These are phyloP conservation scores for Phylloscopus trochilus DNA, from an alignment of 2,113 vertebrate genomes.

Conservation along the genomic window DNA sequence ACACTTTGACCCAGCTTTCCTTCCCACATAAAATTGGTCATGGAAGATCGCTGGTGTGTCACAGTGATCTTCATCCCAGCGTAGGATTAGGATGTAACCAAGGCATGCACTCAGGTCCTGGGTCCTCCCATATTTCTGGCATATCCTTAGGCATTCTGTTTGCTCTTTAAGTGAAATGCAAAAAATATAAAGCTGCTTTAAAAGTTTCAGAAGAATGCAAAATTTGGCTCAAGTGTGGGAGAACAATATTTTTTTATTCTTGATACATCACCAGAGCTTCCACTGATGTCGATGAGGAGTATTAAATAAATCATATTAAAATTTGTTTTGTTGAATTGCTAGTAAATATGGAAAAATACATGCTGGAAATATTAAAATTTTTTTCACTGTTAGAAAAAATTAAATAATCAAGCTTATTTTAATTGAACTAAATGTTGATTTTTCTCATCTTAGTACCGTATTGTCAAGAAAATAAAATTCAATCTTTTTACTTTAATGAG, in stretches of 20 bases:
- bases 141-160: not conserved
- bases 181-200: not conserved
- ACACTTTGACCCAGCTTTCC: not conserved
- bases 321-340: not conserved
- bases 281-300: not conserved
- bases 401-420: not conserved
- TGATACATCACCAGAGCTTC: not conserved
- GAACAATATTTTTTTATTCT: not conserved
- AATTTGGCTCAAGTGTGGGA: not conserved
- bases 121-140: not conserved
- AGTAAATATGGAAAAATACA: not conserved
- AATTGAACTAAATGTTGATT: not conserved
- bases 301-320: not conserved
- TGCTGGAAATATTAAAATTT: not conserved
- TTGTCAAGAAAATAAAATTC: slow-evolving; percentile 8
- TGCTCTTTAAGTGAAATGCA: not conserved
- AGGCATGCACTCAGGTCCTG: not conserved
- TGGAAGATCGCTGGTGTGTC: not conserved
- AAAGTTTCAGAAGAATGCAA: not conserved
- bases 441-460: not conserved
- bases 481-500: slow-evolving; percentile 9
- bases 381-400: not conserved
- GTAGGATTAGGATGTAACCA: not conserved
- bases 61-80: not conserved
- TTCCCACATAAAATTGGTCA: not conserved